These are phyloP conservation scores for Neodiprion virginianus DNA, from an alignment of 1,140 invertebrate species.

Conservation along the genomic window DNA sequence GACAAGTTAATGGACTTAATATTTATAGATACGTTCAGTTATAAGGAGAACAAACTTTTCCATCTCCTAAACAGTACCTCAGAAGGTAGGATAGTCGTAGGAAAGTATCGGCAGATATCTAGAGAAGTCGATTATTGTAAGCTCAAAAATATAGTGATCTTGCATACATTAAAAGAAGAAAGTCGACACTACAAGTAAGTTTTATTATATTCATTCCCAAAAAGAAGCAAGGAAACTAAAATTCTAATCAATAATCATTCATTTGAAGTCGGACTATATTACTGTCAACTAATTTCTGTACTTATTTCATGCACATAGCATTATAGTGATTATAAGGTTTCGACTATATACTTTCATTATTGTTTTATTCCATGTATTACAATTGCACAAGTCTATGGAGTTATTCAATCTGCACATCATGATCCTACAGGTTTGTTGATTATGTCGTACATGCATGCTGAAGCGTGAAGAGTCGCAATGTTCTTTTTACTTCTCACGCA, in stretches of 20 bases:
- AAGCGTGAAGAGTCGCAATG: background rate
- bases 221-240: conserved; percentile 5
- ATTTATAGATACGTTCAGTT: conserved; percentile 7
- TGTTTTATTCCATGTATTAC: background rate
- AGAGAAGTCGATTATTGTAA: conserved; percentile 1
- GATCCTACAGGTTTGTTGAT: background rate
- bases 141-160: conserved; percentile 4
- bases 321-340: background rate
- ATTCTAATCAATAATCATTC: conserved; percentile 8
- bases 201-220: background rate
- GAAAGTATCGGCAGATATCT: conserved; percentile 1
- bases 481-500: background rate
- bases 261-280: background rate
- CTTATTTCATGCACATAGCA: conserved; percentile 3
- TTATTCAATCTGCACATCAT: conserved; percentile 2
- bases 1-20: background rate
- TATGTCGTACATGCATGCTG: background rate
- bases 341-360: conserved; percentile 7
- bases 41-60: conserved; percentile 3
- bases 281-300: background rate
- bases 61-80: background rate
- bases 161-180: background rate
- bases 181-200: background rate
- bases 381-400: conserved; percentile 4
- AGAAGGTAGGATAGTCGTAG: background rate